phyloP scores from a whole-genome alignment of 2,797 vertebrate genomes.

The Amniataba percoides region DNA sequence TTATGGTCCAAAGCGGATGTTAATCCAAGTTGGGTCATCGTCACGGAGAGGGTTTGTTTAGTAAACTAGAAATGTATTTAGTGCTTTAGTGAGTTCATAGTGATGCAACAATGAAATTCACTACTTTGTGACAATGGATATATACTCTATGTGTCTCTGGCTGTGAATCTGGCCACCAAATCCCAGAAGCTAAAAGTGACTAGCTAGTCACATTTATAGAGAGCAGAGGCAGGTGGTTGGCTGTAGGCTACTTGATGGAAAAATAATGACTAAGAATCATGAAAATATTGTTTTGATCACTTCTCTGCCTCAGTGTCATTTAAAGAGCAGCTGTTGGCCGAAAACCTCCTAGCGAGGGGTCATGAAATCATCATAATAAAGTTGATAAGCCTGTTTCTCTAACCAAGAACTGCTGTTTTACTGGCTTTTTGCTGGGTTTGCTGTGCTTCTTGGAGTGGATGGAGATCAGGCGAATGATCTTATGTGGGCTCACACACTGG shows the following conservation, averaged over 20 bases:
- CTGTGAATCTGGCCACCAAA: constrained; percentile 38
- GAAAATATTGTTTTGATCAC: constrained; percentile 63
- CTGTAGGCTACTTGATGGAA: constrained; percentile 33
- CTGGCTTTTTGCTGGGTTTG: constrained; percentile 46
- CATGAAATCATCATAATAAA: constrained; percentile 75
- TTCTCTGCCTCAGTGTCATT: constrained; percentile 43
- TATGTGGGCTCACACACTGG: constrained; percentile 26
- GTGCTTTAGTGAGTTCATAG: constrained; percentile 6
- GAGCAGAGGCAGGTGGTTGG: constrained; percentile 67
- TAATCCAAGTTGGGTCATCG: constrained; percentile 42
- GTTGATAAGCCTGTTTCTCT: constrained; percentile 67
- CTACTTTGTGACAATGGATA: constrained; percentile 22
- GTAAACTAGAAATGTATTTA: not conserved
- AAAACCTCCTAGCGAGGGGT: constrained; percentile 53
- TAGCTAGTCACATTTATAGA: constrained; percentile 38
- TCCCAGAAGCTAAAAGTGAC: constrained; percentile 46
- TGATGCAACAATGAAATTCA: constrained; percentile 13
- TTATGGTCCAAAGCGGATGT: constrained; percentile 49
- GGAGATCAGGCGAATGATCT: constrained; percentile 53
- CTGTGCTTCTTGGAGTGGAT: constrained; percentile 54
- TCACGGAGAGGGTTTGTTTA: constrained; percentile 6
- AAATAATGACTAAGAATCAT: constrained; percentile 40
- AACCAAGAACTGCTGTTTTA: constrained; percentile 66
- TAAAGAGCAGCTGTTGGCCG: constrained; percentile 66
- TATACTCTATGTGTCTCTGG: constrained; percentile 18